Evolutionary conservation across 2,888 invertebrate genomes (phyloP).

Genomic region (Electrophaes corylata): DNA sequence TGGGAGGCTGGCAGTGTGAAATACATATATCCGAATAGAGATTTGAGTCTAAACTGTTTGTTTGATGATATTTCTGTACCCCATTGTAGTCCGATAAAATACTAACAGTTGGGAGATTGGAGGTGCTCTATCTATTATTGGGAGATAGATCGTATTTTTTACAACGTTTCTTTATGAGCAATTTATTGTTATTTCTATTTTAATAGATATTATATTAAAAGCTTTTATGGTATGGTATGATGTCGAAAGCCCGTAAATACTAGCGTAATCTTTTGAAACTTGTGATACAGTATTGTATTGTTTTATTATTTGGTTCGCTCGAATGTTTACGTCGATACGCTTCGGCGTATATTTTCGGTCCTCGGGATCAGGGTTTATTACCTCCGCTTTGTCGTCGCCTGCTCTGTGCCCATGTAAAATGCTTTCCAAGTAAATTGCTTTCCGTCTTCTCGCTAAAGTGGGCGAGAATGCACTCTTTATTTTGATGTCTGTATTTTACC

Average conservation of each 20-base stretch:
- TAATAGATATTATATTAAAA: constrained; percentile 39
- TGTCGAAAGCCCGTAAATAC: neutral
- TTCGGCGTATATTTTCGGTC: constrained; percentile 59
- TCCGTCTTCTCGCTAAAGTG: constrained; percentile 55
- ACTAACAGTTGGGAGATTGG: too few relatives aligned
- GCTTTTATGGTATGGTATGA: constrained; percentile 24
- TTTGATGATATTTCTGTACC: neutral
- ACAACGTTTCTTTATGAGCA: constrained; percentile 41
- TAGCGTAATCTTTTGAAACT: neutral
- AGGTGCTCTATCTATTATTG: constrained; percentile 42
- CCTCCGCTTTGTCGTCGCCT: constrained; percentile 63
- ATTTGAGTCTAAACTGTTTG: neutral
- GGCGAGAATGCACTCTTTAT: constrained; percentile 57
- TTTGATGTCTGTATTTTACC: constrained; percentile 49
- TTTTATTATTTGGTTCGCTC: neutral
- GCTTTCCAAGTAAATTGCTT: constrained; percentile 65
- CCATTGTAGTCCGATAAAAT: constrained; percentile 2
- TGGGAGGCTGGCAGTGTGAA: neutral
- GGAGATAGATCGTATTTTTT: constrained; percentile 45
- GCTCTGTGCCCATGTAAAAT: constrained; percentile 60
- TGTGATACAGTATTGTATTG: neutral
- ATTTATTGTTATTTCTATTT: constrained; percentile 40
- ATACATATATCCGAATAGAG: neutral
- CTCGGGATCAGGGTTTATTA: constrained; percentile 67
- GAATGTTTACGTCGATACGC: constrained; percentile 20